A percentile compares a stretch with the other conserved stretches of the same genome.
Conservation (phyloP, 2,113 vertebrate genomes). For the Dermatemys mawii region DNA sequence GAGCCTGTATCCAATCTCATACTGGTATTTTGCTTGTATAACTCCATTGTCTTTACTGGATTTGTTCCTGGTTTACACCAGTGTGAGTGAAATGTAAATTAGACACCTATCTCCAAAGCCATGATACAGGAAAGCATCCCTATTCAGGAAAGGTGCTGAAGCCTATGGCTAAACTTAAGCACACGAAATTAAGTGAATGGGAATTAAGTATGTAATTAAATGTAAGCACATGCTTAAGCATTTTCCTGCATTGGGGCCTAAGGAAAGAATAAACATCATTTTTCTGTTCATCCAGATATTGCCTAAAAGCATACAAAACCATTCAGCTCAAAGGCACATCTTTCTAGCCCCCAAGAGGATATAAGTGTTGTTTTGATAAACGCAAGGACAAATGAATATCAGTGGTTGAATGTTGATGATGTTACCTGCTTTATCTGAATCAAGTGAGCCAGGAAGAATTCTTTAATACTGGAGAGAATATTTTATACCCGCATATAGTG, state of each 20-base stretch:
- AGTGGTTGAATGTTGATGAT: neutral
- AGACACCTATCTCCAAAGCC: neutral
- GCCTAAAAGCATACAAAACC: neutral
- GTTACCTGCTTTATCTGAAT: neutral
- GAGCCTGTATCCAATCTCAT: neutral
- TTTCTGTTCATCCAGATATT: neutral
- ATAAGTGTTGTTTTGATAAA: neutral
- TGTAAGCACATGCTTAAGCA: neutral
- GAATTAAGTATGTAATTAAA: neutral
- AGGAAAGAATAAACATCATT: neutral
- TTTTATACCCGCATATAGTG: neutral
- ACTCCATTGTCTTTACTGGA: neutral
- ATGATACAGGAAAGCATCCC: neutral
- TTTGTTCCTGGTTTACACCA: conserved; percentile 21
- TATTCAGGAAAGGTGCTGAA: neutral
- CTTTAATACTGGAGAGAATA: neutral
- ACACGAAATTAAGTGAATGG: neutral
- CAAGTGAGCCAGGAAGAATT: neutral
- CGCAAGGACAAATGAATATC: neutral
- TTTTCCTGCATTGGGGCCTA: neutral
- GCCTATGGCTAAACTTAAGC: neutral
- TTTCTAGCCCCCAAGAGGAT: neutral
- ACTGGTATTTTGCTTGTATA: neutral
- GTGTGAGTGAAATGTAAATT: neutral
- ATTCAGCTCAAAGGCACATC: neutral